phyloP scores from a whole-genome alignment of 2,888 invertebrate genomes.

The Craniophora ligustri region DNA sequence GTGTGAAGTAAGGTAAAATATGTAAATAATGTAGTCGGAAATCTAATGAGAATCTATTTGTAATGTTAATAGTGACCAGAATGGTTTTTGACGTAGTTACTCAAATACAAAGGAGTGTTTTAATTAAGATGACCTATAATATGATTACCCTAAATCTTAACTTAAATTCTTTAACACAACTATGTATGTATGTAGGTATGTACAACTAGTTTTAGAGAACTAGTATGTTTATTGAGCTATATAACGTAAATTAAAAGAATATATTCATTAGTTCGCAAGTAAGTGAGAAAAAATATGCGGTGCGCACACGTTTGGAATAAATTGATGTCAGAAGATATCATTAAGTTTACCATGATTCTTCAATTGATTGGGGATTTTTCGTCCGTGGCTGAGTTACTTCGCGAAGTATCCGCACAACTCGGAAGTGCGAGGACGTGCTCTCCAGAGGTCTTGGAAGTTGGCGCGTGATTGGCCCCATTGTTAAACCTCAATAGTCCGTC shows the following conservation, averaged over 20 bases:
- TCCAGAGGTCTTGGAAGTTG: constrained; percentile 75
- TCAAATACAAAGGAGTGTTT: too few species aligned
- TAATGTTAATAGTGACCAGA: too few species aligned
- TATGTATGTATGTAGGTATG: too few species aligned
- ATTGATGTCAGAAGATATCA: constrained; percentile 62
- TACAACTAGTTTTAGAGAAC: background rate
- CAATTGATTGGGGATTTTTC: constrained; percentile 67
- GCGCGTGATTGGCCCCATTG: constrained; percentile 85
- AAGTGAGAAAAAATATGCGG: constrained; percentile 28
- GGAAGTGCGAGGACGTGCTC: constrained; percentile 79
- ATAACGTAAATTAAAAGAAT: background rate
- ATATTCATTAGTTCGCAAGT: constrained; percentile 13
- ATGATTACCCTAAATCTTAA: too few species aligned
- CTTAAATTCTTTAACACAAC: too few species aligned
- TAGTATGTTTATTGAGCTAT: background rate
- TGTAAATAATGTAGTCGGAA: too few species aligned
- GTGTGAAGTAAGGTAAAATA: too few species aligned
- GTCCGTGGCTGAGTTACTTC: constrained; percentile 58
- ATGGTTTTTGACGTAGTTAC: too few species aligned
- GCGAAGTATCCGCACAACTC: constrained; percentile 69
- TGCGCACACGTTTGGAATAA: constrained; percentile 55
- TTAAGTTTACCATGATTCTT: constrained; percentile 66
- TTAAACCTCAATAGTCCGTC: constrained; percentile 79
- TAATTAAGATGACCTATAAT: too few species aligned
- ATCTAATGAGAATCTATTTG: too few species aligned